Conservation (phyloP, 2,888 invertebrate species). For the Campoletis raptor region DNA sequence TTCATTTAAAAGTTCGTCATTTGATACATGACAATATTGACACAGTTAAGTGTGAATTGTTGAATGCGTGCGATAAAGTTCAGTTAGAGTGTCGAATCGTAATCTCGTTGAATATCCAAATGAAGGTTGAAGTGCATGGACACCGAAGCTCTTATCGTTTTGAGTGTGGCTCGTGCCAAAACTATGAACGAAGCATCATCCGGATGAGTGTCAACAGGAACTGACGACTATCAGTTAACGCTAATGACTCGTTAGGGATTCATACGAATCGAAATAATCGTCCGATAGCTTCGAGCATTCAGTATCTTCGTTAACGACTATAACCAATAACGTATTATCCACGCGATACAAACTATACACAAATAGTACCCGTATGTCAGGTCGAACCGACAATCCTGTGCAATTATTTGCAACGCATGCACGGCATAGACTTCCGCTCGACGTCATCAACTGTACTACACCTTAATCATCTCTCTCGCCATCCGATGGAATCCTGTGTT, state of each 20-base stretch:
- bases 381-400: slow-evolving; percentile 27
- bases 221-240: slow-evolving; percentile 50
- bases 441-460: background rate
- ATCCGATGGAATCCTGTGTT: background rate
- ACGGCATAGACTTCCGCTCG: background rate
- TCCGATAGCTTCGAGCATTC: slow-evolving; percentile 12
- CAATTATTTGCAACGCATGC: slow-evolving; percentile 14
- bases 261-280: slow-evolving; percentile 52
- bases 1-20: background rate
- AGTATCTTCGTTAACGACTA: slow-evolving; percentile 24
- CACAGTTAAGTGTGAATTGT: background rate
- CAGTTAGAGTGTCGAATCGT: background rate
- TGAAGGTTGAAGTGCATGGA: slow-evolving; percentile 24
- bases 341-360: background rate
- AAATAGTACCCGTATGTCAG: slow-evolving; percentile 29
- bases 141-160: slow-evolving; percentile 44
- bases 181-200: slow-evolving; percentile 48
- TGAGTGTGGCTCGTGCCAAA: slow-evolving; percentile 30
- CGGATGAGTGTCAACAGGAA: slow-evolving; percentile 46
- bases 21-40: background rate
- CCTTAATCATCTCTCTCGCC: background rate
- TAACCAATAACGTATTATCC: slow-evolving; percentile 24
- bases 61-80: slow-evolving; percentile 16
- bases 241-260: slow-evolving; percentile 58
- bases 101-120: slow-evolving; percentile 37